Percentiles rank a stretch among this genome's conserved stretches.
phyloP scores from a whole-genome alignment of 1,140 invertebrate species.

The Drosophila azteca region DNA sequence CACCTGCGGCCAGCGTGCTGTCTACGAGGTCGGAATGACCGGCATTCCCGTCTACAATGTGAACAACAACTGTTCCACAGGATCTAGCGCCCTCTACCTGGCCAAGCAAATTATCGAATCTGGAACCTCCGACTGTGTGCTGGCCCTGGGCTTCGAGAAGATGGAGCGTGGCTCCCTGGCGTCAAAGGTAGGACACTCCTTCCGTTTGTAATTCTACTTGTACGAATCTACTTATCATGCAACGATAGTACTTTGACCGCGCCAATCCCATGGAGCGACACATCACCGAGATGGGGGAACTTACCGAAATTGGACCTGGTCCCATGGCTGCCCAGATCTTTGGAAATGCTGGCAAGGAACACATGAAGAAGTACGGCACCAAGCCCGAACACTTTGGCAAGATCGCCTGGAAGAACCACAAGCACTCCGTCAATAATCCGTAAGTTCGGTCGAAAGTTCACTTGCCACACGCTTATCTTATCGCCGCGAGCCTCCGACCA shows the following conservation, averaged over 20 bases:
- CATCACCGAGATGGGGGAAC: slow-evolving; percentile 92
- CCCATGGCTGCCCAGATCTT: slow-evolving; percentile 98
- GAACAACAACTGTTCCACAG: slow-evolving; percentile 99
- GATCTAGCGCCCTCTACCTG: slow-evolving; percentile 95
- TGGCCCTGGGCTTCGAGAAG: slow-evolving; percentile 99
- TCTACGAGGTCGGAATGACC: slow-evolving; percentile 97
- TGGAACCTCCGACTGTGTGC: slow-evolving; percentile 92
- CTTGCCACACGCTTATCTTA: slow-evolving; percentile 47
- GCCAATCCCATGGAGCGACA: slow-evolving; percentile 98
- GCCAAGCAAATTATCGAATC: slow-evolving; percentile 96
- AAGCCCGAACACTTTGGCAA: slow-evolving; percentile 97
- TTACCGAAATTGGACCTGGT: slow-evolving; percentile 90
- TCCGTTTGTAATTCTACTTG: too few relatives aligned
- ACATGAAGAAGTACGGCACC: slow-evolving; percentile 98
- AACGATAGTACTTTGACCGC: slow-evolving; percentile 90
- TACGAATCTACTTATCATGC: background rate
- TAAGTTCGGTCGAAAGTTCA: slow-evolving; percentile 85
- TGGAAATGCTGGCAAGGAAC: slow-evolving; percentile 97
- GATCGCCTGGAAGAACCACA: slow-evolving; percentile 98
- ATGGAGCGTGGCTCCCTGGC: slow-evolving; percentile 97
- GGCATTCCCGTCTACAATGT: slow-evolving; percentile 99
- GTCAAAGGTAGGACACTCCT: slow-evolving; percentile 85
- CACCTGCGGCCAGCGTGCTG: slow-evolving; percentile 95
- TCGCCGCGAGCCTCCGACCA: slow-evolving; percentile 93
- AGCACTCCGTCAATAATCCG: slow-evolving; percentile 98